Percentiles rank a stretch among this genome's conserved stretches.
These are phyloP conservation scores for Mesorhabditis belari DNA, from an alignment of 2,888 invertebrate genomes.

Conservation along the genomic window DNA sequence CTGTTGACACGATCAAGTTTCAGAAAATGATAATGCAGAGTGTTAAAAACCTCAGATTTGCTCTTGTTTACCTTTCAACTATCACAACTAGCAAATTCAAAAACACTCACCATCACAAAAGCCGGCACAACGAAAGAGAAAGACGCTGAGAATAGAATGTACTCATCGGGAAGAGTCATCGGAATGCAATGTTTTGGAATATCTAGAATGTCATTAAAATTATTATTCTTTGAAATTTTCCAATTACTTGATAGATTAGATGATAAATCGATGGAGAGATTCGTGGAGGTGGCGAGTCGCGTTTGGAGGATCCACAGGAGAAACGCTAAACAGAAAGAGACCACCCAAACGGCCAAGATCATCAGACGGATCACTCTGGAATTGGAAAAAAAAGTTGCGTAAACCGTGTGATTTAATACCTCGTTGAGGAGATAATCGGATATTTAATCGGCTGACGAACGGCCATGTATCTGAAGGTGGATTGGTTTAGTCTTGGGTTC, in stretches of 20 bases:
- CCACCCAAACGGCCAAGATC: slow-evolving; percentile 71
- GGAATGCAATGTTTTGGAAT: slow-evolving; percentile 28
- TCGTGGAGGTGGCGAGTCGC: neutral
- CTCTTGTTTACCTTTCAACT: no score
- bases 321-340: slow-evolving; percentile 88
- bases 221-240: neutral
- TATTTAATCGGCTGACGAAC: slow-evolving; percentile 91
- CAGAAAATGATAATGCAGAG: no score
- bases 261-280: neutral
- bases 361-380: slow-evolving; percentile 42
- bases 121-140: slow-evolving; percentile 50
- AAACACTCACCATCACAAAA: slow-evolving; percentile 42
- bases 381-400: neutral
- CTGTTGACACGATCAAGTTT: no score
- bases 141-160: slow-evolving; percentile 49
- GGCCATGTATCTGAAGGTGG: slow-evolving; percentile 68
- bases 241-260: no score
- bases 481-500: neutral
- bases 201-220: neutral
- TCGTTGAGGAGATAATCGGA: slow-evolving; percentile 68
- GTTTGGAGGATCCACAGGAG: slow-evolving; percentile 70
- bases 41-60: no score
- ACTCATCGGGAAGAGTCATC: slow-evolving; percentile 33
- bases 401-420: slow-evolving; percentile 13
- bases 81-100: no score